Percentiles rank a stretch among this genome's conserved stretches.
Evolutionary conservation across 1,140 invertebrate genomes (phyloP).

Genomic region (Temnothorax nylanderi): DNA sequence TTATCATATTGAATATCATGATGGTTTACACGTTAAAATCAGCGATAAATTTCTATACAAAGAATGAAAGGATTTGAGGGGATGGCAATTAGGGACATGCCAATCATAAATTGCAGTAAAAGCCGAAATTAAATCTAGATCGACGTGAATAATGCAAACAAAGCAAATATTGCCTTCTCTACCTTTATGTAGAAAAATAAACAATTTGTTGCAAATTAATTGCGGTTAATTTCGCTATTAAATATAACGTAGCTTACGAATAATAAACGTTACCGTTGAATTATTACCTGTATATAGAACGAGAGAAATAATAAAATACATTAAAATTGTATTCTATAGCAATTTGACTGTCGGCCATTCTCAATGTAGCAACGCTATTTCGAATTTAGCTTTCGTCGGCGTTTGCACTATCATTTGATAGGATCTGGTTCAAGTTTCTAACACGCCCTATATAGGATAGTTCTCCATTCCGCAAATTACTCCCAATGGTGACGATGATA

Average conservation of each 20-base stretch:
- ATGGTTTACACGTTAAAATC: neutral
- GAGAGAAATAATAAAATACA: neutral
- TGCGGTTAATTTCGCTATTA: conserved; percentile 44
- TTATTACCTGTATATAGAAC: neutral
- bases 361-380: neutral
- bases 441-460: conserved; percentile 29
- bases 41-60: conserved; percentile 8
- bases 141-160: conserved; percentile 20
- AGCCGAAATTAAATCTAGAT: conserved; percentile 20
- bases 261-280: conserved; percentile 29
- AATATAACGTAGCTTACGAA: neutral
- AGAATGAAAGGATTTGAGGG: neutral
- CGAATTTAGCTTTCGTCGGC: conserved; percentile 19
- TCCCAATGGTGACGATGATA: conserved; percentile 54
- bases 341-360: neutral
- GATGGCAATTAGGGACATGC: conserved; percentile 14
- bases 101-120: conserved; percentile 20
- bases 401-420: conserved; percentile 24
- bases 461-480: conserved; percentile 55
- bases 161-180: conserved; percentile 27
- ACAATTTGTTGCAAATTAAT: conserved; percentile 44
- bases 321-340: neutral
- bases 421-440: conserved; percentile 56
- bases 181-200: conserved; percentile 25
- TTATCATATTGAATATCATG: neutral